Evolutionary conservation across 2,888 invertebrate species (phyloP).

Genomic region (Drosophila maculinotata): DNA sequence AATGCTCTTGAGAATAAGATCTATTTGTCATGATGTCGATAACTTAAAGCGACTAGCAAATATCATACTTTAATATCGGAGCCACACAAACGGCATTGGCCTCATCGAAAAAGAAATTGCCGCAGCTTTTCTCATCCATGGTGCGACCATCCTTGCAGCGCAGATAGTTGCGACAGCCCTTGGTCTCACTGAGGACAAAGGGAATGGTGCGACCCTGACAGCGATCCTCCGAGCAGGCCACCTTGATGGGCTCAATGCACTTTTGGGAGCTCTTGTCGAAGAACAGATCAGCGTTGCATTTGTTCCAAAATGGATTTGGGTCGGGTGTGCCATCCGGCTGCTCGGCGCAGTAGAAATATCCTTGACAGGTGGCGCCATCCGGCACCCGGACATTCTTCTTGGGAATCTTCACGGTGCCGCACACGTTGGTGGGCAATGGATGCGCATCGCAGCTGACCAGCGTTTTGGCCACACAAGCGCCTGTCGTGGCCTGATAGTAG

Average conservation of each 20-base stretch:
- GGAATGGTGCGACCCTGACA: constrained; percentile 76
- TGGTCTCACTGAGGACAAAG: constrained; percentile 65
- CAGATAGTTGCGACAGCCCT: constrained; percentile 77
- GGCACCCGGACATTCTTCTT: constrained; percentile 47
- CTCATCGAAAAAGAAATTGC: constrained; percentile 80
- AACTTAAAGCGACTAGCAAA: constrained; percentile 48
- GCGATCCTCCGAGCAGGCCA: constrained; percentile 71
- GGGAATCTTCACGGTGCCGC: constrained; percentile 57
- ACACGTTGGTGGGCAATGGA: constrained; percentile 57
- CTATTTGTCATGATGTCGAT: constrained; percentile 7
- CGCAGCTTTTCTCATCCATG: constrained; percentile 58
- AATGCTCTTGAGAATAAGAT: constrained; percentile 23
- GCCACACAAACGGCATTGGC: constrained; percentile 53
- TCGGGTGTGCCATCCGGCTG: constrained; percentile 50
- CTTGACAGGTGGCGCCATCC: constrained; percentile 69
- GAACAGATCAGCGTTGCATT: constrained; percentile 68
- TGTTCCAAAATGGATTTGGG: constrained; percentile 61
- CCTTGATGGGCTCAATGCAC: constrained; percentile 60
- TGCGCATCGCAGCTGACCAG: constrained; percentile 50
- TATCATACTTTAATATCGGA: constrained; percentile 46
- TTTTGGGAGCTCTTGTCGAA: constrained; percentile 57
- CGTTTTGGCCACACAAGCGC: constrained; percentile 47
- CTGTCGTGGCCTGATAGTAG: constrained; percentile 56
- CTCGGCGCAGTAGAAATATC: constrained; percentile 71
- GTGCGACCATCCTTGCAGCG: constrained; percentile 63